These are phyloP conservation scores for Rhinella marina DNA, from an alignment of 2,797 vertebrate species.

Conservation along the genomic window DNA sequence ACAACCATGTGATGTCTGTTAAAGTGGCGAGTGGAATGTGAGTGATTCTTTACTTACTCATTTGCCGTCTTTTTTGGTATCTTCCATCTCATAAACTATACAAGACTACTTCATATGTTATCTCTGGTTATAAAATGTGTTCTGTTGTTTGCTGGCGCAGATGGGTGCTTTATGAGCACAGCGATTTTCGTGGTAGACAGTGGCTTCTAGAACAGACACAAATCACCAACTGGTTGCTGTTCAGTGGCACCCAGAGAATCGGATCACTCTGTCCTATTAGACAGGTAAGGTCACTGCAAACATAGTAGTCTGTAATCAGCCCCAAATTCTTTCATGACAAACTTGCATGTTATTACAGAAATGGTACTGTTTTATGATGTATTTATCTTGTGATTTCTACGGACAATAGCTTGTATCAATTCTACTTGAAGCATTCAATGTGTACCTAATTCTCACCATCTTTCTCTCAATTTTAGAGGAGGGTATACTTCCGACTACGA, in stretches of 20 bases:
- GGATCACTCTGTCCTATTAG: slow-evolving; percentile 90
- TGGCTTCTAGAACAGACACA: slow-evolving; percentile 87
- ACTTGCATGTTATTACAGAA: background rate
- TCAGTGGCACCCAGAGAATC: slow-evolving; percentile 83
- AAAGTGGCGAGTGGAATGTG: slow-evolving; percentile 84
- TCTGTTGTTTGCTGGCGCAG: slow-evolving; percentile 69
- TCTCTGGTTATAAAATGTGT: background rate
- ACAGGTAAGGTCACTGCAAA: slow-evolving; percentile 76
- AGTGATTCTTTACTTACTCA: slow-evolving; percentile 59
- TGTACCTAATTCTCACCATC: background rate
- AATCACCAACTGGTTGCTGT: slow-evolving; percentile 93
- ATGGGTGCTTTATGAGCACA: slow-evolving; percentile 93
- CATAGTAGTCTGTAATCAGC: background rate
- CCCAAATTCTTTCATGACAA: background rate
- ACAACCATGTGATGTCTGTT: slow-evolving; percentile 89
- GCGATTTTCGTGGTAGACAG: slow-evolving; percentile 92
- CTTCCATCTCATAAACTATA: background rate
- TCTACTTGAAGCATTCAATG: background rate
- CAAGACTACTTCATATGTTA: background rate
- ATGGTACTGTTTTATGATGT: no score
- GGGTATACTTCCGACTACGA: slow-evolving; percentile 83
- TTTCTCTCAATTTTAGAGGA: slow-evolving; percentile 74
- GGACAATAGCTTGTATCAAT: background rate
- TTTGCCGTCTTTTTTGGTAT: background rate
- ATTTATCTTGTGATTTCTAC: no score